Evolutionary conservation across 92 coral and sea anemone genomes (phyloP), one percentile per base, ranked within the genome.

Genomic region (Palythoa heliodiscus): DNA sequence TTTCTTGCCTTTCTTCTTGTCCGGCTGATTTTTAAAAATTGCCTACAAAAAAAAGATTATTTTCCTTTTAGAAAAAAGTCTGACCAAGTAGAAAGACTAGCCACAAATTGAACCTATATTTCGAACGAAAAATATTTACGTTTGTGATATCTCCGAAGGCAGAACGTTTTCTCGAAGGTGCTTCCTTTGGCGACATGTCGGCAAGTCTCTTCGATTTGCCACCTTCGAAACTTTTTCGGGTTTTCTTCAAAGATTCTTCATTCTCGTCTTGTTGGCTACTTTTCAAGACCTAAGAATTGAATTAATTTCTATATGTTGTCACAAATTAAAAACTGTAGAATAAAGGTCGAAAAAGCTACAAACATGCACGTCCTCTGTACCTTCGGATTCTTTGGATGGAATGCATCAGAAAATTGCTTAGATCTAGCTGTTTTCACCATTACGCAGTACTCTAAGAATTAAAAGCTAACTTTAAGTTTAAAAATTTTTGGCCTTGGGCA

Each of bases 91-190:
- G 14, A 37, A 5, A 37, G 2, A 11, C 17, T 69, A 25, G 37
- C 23, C 1, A 12, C 39, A 69, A 12, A 22, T n/a, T 64, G 11
- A 5, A 14, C 5, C n/a, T 19, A 75, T 24, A 48, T 50, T 20
- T 50, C 47, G 35, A 50, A 6, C 29, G 20, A 76, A 37, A 29
- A 7, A 16, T 39, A 77, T 94, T 87, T 91, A 95, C 98, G 73
- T 96, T 96, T 52, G 98, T 96, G 74, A 96, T 92, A 71, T 96
- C 98, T 10, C 98, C 98, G 75, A 96, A 96, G 1, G 96, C 98
- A 40, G 98, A 93, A 53, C 98, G 83, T 85, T 96, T 96, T 25
- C 93, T 82, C 11, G 98, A 90, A 12, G 99, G 98, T 2, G 95
- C 98, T 23, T 86, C 86, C 40, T 82, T 85, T 0, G 99, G 95